These are phyloP conservation scores for Sepioteuthis lessoniana DNA, from an alignment of 2,888 invertebrate species.

Conservation along the genomic window DNA sequence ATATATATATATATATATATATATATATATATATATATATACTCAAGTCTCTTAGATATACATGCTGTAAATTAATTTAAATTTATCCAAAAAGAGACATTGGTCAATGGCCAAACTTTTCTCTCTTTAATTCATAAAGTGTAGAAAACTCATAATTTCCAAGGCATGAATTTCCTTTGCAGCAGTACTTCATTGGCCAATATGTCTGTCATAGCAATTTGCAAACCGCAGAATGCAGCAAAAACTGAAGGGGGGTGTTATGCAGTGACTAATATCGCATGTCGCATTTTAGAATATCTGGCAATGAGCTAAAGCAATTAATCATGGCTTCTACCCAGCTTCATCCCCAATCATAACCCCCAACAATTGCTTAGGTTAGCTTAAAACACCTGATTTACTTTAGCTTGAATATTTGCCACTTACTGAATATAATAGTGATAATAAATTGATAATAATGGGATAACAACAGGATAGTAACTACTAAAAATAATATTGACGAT, in stretches of 20 bases:
- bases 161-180: not conserved
- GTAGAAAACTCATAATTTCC: not conserved
- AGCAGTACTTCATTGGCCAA: not conserved
- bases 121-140: conserved; percentile 1
- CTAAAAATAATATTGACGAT: too few species aligned
- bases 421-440: too few species aligned
- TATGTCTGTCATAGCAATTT: not conserved
- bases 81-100: not conserved
- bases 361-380: not conserved
- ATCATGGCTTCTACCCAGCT: not conserved
- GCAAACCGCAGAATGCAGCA: conserved; percentile 33
- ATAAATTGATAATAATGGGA: too few species aligned
- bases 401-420: not conserved
- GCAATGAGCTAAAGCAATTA: not conserved
- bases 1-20: not conserved
- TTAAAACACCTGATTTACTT: conserved; percentile 14
- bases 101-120: not conserved
- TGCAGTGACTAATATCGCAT: not conserved
- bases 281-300: not conserved
- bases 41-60: too few species aligned
- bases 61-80: not conserved
- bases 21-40: not conserved
- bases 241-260: not conserved
- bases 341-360: not conserved
- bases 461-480: too few species aligned